phyloP scores from a whole-genome alignment of 2,113 vertebrate genomes.

The Solenodon paradoxus region DNA sequence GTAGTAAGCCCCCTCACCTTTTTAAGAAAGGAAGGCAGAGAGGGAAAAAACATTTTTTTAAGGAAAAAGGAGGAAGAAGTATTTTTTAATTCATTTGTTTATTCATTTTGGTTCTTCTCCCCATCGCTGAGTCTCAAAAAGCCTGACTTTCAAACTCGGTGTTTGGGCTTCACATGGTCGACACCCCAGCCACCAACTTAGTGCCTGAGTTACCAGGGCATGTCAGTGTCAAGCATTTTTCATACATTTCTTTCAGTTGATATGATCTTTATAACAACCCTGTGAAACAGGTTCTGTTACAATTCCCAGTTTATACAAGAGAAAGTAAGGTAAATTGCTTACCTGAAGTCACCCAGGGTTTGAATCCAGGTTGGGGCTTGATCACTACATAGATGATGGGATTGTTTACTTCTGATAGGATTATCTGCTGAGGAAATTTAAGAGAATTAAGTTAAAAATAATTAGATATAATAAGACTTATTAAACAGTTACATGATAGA shows the following conservation, averaged over 20 bases:
- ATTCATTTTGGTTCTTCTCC: too few species aligned
- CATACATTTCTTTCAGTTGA: neutral
- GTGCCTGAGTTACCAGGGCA: too few species aligned
- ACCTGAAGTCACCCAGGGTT: neutral
- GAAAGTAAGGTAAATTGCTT: constrained; percentile 6
- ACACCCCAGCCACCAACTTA: too few species aligned
- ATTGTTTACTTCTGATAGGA: neutral
- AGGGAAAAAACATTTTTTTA: too few species aligned
- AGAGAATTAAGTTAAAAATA: constrained; percentile 47
- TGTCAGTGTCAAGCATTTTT: neutral
- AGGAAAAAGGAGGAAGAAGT: too few species aligned
- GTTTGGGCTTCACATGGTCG: too few species aligned
- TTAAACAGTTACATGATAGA: neutral
- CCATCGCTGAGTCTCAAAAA: too few species aligned
- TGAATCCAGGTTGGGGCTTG: neutral
- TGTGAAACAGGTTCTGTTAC: neutral
- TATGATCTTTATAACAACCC: neutral
- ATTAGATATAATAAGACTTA: neutral
- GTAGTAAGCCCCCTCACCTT: too few species aligned
- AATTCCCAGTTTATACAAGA: neutral
- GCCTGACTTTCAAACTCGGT: too few species aligned
- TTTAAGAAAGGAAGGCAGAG: too few species aligned
- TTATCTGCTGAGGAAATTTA: constrained; percentile 16
- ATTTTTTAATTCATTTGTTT: too few species aligned
- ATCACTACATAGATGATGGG: neutral